phyloP scores from a whole-genome alignment of 2,113 vertebrate genomes.

The Macheiramphus alcinus region DNA sequence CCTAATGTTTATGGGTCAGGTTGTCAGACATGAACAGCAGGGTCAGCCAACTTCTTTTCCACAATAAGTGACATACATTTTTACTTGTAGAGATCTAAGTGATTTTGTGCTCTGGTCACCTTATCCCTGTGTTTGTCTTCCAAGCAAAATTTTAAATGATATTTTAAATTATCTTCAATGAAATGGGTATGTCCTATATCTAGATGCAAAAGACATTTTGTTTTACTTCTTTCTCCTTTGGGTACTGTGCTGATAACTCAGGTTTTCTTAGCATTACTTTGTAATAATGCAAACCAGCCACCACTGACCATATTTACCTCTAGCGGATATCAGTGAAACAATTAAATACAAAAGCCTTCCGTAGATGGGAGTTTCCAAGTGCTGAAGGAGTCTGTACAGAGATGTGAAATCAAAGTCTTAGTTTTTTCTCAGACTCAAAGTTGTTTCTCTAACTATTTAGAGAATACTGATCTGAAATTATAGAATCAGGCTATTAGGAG shows the following conservation, averaged over 20 bases:
- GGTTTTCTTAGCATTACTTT: background rate
- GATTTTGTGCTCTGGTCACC: background rate
- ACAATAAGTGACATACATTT: background rate
- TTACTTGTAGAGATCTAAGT: background rate
- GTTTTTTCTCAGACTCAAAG: background rate
- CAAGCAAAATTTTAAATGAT: background rate
- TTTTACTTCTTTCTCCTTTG: background rate
- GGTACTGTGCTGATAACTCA: background rate
- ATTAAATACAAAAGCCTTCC: background rate
- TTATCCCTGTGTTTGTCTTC: background rate
- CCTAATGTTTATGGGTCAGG: conserved; percentile 17
- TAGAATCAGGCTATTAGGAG: background rate
- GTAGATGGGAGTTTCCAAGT: background rate
- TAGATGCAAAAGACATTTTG: background rate
- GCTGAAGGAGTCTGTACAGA: background rate
- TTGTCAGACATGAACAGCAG: background rate
- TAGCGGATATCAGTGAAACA: background rate
- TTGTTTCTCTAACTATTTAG: background rate
- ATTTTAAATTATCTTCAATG: background rate
- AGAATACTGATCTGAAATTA: background rate
- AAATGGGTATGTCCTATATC: background rate
- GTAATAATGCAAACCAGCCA: background rate
- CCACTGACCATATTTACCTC: background rate
- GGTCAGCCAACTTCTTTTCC: conserved; percentile 6
- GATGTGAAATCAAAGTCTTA: background rate